These are phyloP conservation scores for Hystrix brachyura DNA, from an alignment of 2,113 vertebrate genomes.

Conservation along the genomic window DNA sequence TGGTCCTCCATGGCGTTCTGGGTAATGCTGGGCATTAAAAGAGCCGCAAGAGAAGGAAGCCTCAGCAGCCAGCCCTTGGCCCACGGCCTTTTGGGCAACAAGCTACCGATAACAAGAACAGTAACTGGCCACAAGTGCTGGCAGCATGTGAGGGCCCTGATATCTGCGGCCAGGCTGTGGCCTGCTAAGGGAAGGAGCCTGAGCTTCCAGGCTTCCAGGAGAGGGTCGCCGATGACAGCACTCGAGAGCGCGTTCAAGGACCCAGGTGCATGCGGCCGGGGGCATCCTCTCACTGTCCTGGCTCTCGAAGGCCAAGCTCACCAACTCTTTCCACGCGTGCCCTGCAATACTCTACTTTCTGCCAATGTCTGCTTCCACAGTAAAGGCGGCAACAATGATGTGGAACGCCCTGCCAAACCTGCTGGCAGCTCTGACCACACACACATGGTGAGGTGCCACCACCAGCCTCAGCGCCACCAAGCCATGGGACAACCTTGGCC, in stretches of 20 bases:
- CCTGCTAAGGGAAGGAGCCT: not conserved
- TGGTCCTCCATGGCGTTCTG: conserved; percentile 90
- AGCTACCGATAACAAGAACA: not conserved
- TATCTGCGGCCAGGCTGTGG: not conserved
- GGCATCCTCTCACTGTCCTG: not conserved
- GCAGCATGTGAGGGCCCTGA: not conserved
- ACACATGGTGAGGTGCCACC: not conserved
- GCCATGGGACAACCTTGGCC: not conserved
- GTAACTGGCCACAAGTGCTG: not conserved
- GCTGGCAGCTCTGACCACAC: too few species aligned
- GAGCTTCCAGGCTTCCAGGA: not conserved
- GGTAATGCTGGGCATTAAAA: conserved; percentile 88
- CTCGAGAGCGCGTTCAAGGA: not conserved
- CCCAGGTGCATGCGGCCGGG: not conserved
- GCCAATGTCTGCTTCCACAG: not conserved
- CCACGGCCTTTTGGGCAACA: not conserved
- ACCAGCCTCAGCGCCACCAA: not conserved
- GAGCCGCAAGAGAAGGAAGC: fast-evolving
- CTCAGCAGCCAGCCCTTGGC: not conserved
- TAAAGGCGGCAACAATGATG: fast-evolving
- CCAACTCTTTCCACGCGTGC: not conserved
- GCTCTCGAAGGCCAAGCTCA: not conserved
- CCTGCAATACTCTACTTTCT: too few species aligned
- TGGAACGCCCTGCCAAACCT: fast-evolving
- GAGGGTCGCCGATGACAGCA: not conserved